Evolutionary conservation across 1,140 invertebrate species (phyloP), one percentile per base, ranked within the genome.

Genomic region (Littorina saxatilis): DNA sequence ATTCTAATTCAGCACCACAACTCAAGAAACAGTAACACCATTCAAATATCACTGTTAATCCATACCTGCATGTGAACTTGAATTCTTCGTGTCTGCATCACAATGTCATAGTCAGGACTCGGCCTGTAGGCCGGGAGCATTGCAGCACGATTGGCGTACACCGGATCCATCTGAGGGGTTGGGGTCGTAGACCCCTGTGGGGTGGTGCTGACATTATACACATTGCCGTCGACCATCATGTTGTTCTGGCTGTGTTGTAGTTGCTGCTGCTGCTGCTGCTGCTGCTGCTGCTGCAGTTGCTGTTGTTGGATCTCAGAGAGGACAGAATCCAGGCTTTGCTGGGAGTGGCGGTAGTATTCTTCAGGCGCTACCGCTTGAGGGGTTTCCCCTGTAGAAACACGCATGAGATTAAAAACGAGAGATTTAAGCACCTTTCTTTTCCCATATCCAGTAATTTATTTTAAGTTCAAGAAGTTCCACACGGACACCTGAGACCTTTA

Each of bases 21-120:
- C n/a, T n/a, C n/a, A n/a, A n/a, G n/a, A n/a, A n/a, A n/a, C n/a
- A n/a, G n/a, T n/a, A n/a, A n/a, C n/a, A n/a, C n/a, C n/a, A n/a
- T n/a, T n/a, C n/a, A n/a, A n/a, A n/a, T n/a, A n/a, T 17, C 17
- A 47, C 43, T 47, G 43, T 17, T 47, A 5, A 17, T n/a, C 4
- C 78, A 13, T 27, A 82, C 43, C 43, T 83, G 75, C 29, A 85
- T 82, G 43, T 81, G 82, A 43, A 75, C 66, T n/a, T 86, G 84
- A n/a, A 92, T 66, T 83, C 91, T 80, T 88, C 92, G 86, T 52
- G 93, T 90, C 89, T 96, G 96, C 66, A 99, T 94, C 9, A 98
- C 97, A 0, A 97, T 97, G 89, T 98, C 97, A 90, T 99, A 99
- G 91, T 98, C 97, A 0, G 98, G 98, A 17, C 97, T 97, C 35